Evolutionary conservation across 2,888 invertebrate species (phyloP).

Genomic region (Lasius platythorax): DNA sequence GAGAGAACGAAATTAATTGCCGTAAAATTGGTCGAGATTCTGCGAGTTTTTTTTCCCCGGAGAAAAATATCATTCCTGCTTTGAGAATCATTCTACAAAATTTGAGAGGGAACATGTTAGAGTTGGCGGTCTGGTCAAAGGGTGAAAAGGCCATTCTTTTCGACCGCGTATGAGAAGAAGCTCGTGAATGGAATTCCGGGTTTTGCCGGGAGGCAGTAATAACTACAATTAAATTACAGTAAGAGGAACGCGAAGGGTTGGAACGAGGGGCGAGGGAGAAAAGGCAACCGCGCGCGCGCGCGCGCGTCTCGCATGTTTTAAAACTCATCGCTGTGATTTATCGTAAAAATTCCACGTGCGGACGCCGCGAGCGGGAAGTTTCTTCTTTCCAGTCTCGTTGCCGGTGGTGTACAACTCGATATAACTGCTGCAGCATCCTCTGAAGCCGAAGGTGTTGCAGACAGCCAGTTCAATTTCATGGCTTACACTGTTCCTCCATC

Average conservation of each 20-base stretch:
- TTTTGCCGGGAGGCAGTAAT: not conserved
- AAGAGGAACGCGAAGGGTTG: not conserved
- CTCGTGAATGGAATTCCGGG: constrained; percentile 22
- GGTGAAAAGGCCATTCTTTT: not conserved
- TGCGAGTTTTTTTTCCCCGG: not conserved
- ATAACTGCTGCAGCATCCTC: constrained; percentile 54
- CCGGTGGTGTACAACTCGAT: constrained; percentile 55
- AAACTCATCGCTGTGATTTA: constrained; percentile 67
- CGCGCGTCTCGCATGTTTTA: constrained; percentile 45
- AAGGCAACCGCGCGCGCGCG: not conserved
- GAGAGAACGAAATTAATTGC: constrained; percentile 26
- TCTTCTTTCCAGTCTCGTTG: constrained; percentile 50
- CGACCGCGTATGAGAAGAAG: not conserved
- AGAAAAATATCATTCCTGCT: not conserved
- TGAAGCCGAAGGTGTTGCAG: constrained; percentile 56
- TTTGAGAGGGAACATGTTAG: constrained; percentile 17
- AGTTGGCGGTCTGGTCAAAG: constrained; percentile 7
- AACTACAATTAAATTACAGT: constrained; percentile 46
- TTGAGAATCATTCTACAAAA: constrained; percentile 21
- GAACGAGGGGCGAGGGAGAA: not conserved
- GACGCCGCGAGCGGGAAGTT: constrained; percentile 46
- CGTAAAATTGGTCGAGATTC: constrained; percentile 36
- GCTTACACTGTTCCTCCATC: constrained; percentile 58
- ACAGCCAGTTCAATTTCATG: constrained; percentile 70
- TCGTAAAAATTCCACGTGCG: constrained; percentile 57